These are phyloP conservation scores for Grammomys surdaster DNA, from an alignment of 2,113 vertebrate genomes.

Conservation along the genomic window DNA sequence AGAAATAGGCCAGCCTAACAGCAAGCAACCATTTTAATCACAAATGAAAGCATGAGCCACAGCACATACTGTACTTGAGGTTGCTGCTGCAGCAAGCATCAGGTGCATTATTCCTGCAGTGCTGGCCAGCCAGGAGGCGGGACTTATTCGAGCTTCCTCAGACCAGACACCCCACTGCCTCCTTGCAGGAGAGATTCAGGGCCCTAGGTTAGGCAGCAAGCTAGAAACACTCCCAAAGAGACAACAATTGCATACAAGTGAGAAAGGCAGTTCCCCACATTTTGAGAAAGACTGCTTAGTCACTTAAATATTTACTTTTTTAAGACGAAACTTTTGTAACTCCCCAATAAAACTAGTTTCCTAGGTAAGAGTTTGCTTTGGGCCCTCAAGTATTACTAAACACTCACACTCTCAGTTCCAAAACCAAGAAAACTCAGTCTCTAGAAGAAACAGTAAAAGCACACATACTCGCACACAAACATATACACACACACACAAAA, in stretches of 20 bases:
- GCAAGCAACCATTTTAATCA: conserved; percentile 57
- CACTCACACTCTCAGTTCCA: conserved; percentile 26
- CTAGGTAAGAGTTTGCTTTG: not conserved
- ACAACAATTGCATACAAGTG: not conserved
- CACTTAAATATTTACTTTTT: conserved; percentile 74
- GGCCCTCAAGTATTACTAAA: conserved; percentile 62
- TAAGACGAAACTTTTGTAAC: conserved; percentile 60
- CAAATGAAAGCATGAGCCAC: conserved; percentile 64
- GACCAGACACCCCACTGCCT: not conserved
- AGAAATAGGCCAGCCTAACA: conserved; percentile 60
- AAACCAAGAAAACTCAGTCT: not conserved
- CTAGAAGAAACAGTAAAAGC: not conserved
- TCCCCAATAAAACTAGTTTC: conserved; percentile 60
- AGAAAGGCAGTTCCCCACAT: not conserved
- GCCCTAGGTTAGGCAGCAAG: not conserved
- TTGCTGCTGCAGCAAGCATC: conserved; percentile 6
- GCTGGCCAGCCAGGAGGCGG: not conserved
- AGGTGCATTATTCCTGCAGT: not conserved
- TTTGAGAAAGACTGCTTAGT: conserved; percentile 61
- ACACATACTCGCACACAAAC: not conserved
- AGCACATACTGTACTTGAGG: conserved; percentile 53
- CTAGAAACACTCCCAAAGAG: not conserved
- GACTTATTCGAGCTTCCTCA: not conserved
- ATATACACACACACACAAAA: not conserved
- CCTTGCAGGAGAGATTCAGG: not conserved